These are phyloP conservation scores for Mycalesis mineus DNA, from an alignment of 2,888 invertebrate species.

Conservation along the genomic window DNA sequence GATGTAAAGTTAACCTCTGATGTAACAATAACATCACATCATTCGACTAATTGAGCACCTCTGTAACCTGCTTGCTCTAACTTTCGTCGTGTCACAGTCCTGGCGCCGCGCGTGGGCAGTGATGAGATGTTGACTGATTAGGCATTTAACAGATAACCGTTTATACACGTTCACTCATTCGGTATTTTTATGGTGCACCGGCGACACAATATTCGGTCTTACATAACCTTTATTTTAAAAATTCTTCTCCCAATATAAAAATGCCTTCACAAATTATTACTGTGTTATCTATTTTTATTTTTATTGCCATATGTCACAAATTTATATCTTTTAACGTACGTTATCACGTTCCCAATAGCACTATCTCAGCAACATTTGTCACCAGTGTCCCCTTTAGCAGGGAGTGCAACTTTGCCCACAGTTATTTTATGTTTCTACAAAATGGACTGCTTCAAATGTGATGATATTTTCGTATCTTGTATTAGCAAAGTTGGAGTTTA, in stretches of 20 bases:
- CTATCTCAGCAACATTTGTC: conserved; percentile 52
- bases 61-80: no score
- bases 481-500: conserved; percentile 54
- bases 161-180: conserved; percentile 40
- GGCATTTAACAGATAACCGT: conserved; percentile 69
- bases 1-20: conserved; percentile 15
- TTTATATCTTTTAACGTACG: conserved; percentile 27
- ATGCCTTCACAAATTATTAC: conserved; percentile 22
- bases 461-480: conserved; percentile 53
- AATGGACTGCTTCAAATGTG: conserved; percentile 53
- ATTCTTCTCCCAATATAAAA: conserved; percentile 22
- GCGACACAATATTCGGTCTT: conserved; percentile 23
- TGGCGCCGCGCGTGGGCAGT: conserved; percentile 65
- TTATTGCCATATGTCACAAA: conserved; percentile 28
- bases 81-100: conserved; percentile 37
- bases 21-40: conserved; percentile 22
- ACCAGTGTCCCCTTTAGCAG: conserved; percentile 38
- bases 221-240: conserved; percentile 23
- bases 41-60: conserved; percentile 18
- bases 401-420: conserved; percentile 63
- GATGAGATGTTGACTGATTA: conserved; percentile 71
- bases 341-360: conserved; percentile 27
- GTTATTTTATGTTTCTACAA: conserved; percentile 46
- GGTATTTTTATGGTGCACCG: conserved; percentile 40
- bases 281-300: conserved; percentile 24